Evolutionary conservation across 2,113 vertebrate genomes (phyloP).

Genomic region (Benitochromis conjunctus): DNA sequence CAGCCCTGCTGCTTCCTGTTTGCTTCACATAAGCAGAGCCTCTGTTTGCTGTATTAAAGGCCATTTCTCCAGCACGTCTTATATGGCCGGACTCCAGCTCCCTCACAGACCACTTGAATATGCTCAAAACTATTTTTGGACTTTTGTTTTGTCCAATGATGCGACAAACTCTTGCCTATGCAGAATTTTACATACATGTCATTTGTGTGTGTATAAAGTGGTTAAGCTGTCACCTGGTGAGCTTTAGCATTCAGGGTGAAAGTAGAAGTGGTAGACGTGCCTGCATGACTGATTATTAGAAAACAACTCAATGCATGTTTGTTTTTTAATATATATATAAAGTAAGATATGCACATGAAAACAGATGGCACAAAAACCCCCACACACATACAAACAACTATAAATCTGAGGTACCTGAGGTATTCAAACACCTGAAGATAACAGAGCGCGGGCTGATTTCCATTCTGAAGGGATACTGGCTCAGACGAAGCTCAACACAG

Average conservation of each 20-base stretch:
- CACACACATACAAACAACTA: not conserved
- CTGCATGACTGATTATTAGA: not conserved
- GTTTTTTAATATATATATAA: not conserved
- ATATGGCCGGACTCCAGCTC: not conserved
- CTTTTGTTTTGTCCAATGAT: not conserved
- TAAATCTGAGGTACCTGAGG: slow-evolving; percentile 51
- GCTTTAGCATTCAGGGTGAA: too few relatives aligned
- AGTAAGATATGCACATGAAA: not conserved
- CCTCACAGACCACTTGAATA: not conserved
- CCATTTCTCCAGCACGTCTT: not conserved
- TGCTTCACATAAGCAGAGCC: not conserved
- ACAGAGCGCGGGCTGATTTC: not conserved
- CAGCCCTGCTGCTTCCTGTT: not conserved
- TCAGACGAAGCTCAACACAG: slow-evolving; percentile 16
- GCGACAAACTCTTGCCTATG: not conserved
- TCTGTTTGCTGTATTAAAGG: not conserved
- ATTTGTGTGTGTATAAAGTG: not conserved
- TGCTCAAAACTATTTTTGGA: not conserved
- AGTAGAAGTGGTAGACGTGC: not conserved
- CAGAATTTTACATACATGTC: not conserved
- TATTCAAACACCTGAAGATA: slow-evolving; percentile 40
- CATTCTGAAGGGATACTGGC: slow-evolving; percentile 54
- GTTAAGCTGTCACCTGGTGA: not conserved
- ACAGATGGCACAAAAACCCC: not conserved
- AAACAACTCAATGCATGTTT: not conserved